Evolutionary conservation across 2,888 invertebrate species (phyloP), one percentile per base, ranked within the genome.

Genomic region (Maniola hyperantus): DNA sequence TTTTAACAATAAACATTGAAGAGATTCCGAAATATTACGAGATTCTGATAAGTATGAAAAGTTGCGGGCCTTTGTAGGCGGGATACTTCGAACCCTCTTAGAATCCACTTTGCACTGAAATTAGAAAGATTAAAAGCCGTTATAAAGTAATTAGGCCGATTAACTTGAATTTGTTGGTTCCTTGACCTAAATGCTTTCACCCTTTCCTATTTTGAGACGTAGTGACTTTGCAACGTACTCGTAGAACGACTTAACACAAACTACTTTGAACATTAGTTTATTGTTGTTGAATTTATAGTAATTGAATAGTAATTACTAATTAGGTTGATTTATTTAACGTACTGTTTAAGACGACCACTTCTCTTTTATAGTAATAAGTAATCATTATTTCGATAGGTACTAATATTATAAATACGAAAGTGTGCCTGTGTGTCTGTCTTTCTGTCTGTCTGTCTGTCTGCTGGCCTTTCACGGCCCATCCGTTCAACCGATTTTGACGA

Each of bases 131-230:
- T 63, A 36, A 55, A 55, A 55, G 54, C 46, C 44, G 55, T 63
- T 63, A 63, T 46, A 63, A 63, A 63, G 63, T 63, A 63, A 62
- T 62, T 62, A 62, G 62, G n/a, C 51, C 39, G 53, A 62, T 62
- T 62, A 51, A 62, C 39, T 53, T 53, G 51, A 44, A 62, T 62
- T 62, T 62, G 62, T 62, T 62, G 42, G 42, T 62, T 53, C 62
- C 62, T 53, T 62, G 62, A 42, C 62, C 62, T 62, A 53, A 55
- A 63, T 63, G 46, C 46, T 63, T n/a, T 62, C 15, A 54, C 63
- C 63, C 63, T 63, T 55, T 18, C 26, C 51, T 26, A 20, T 57
- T 48, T 42, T 11, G 48, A 46, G 39, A 39, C 53, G 53, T 53
- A 61, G 50, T 61, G 36, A 50, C 46, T 61, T 61, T 61, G 13